These are phyloP conservation scores for Neodontobutis hainanensis DNA, from an alignment of 2,113 vertebrate species.

Conservation along the genomic window DNA sequence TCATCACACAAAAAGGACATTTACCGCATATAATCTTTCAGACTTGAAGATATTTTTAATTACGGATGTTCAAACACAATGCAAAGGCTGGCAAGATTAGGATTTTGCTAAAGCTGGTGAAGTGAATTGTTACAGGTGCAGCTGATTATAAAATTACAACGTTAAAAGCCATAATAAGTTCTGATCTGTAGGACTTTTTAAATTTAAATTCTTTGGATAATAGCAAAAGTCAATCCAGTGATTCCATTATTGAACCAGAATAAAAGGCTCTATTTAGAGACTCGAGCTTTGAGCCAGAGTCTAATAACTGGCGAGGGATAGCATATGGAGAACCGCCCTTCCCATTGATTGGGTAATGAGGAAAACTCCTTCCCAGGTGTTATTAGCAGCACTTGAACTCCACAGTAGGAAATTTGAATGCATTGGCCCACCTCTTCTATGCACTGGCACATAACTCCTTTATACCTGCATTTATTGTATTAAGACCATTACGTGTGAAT, in stretches of 20 bases:
- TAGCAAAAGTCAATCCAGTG: too few relatives aligned
- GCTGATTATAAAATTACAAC: too few relatives aligned
- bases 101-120: background rate
- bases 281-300: conserved; percentile 3
- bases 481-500: background rate
- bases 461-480: background rate
- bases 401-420: conserved; percentile 8
- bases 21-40: too few relatives aligned
- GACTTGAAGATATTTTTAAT: background rate
- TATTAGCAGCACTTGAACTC: conserved; percentile 4
- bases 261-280: background rate
- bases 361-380: conserved; percentile 55
- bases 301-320: conserved; percentile 54
- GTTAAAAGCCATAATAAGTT: too few relatives aligned
- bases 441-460: background rate
- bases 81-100: background rate
- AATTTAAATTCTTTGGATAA: too few relatives aligned
- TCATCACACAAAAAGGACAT: conserved; percentile 1
- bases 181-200: too few relatives aligned
- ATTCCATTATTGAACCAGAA: background rate
- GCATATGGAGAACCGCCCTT: conserved; percentile 54
- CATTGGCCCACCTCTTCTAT: background rate
- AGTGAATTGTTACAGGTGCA: too few relatives aligned
- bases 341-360: conserved; percentile 51
- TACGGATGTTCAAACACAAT: background rate